Evolutionary conservation across 2,888 invertebrate species (phyloP).

Genomic region (Gymnosoma rotundatum): DNA sequence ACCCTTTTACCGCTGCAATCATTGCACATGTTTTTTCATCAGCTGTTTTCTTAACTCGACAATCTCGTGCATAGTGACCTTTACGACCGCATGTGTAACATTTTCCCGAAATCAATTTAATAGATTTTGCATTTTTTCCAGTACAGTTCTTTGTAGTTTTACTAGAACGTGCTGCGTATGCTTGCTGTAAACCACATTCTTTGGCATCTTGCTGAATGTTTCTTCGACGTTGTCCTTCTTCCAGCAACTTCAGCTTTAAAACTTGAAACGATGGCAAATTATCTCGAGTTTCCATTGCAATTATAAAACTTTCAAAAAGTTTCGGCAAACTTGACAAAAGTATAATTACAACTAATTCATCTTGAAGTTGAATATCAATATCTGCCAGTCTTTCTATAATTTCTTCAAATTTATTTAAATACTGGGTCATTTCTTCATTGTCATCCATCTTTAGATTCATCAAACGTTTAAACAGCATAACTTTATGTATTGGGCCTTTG

Average conservation of each 20-base stretch:
- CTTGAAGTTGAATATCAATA: no score
- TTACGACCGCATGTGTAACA: not conserved
- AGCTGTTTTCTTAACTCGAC: not conserved
- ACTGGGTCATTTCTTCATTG: not conserved
- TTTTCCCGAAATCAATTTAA: not conserved
- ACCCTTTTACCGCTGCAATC: no score
- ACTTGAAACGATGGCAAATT: no score
- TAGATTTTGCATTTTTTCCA: not conserved
- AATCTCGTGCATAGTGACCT: not conserved
- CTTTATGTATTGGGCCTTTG: no score
- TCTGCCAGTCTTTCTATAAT: not conserved
- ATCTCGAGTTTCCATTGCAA: no score
- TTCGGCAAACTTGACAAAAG: no score
- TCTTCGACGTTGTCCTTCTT: not conserved
- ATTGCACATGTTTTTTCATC: not conserved
- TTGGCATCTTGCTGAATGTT: not conserved
- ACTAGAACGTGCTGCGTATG: not conserved
- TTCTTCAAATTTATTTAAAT: conserved; percentile 7
- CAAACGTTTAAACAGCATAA: no score
- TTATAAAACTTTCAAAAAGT: no score
- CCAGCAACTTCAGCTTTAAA: not conserved
- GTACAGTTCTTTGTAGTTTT: not conserved
- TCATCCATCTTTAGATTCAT: not conserved
- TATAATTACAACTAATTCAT: no score
- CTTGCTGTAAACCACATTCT: not conserved